Conservation (phyloP, 92 coral and sea anemone genomes). For the Isaurus tuberculatus region DNA sequence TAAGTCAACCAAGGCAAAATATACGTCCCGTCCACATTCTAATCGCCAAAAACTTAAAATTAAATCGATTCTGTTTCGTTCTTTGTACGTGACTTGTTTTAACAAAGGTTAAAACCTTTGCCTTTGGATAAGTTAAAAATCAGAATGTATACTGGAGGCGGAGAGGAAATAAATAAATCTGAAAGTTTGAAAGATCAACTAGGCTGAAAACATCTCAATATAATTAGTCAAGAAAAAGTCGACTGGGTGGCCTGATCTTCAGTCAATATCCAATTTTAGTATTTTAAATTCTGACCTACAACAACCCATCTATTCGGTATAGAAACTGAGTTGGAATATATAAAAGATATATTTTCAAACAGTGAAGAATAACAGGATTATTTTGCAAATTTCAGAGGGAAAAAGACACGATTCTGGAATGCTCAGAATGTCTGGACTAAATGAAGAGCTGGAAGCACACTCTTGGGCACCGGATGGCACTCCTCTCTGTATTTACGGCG, state of each 20-base stretch:
- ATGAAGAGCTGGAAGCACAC: conserved; percentile 51
- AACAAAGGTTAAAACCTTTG: not conserved
- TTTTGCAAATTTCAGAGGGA: conserved; percentile 48
- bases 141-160: conserved; percentile 9
- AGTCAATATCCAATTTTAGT: not conserved
- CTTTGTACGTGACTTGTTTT: conserved; percentile 4
- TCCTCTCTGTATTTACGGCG: not conserved
- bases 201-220: conserved; percentile 9
- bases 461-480: conserved; percentile 53
- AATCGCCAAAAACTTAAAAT: not conserved
- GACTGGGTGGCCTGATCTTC: conserved; percentile 2
- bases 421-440: conserved; percentile 54
- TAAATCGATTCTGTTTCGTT: not conserved
- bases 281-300: conserved; percentile 1
- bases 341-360: not conserved
- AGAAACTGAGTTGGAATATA: conserved; percentile 22
- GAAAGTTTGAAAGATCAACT: conserved; percentile 16
- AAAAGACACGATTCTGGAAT: conserved; percentile 53
- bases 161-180: not conserved
- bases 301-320: not conserved
- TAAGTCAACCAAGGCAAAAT: conserved; percentile 18
- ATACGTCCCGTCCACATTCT: conserved; percentile 1
- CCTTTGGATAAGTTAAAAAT: conserved; percentile 10
- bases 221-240: conserved; percentile 3
- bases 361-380: not conserved